Percentiles rank a stretch among this genome's conserved stretches.
Evolutionary conservation across 2,113 vertebrate genomes (phyloP).

Genomic region (Microcebus lehilahytsara): DNA sequence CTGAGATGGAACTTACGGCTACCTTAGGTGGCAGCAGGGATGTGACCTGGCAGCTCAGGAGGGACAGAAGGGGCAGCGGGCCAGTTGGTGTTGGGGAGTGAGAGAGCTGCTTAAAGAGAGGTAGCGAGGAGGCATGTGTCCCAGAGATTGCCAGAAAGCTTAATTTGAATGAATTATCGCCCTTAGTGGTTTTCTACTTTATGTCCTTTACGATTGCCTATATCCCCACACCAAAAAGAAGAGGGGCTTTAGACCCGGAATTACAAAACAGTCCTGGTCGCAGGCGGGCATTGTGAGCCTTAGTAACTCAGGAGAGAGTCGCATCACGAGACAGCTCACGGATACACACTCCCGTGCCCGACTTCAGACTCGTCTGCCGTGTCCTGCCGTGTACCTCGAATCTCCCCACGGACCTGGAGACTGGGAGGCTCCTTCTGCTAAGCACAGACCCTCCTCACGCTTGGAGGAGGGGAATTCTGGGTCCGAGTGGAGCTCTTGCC

Average conservation of each 20-base stretch:
- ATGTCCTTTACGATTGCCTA: neutral
- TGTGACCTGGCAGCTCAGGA: neutral
- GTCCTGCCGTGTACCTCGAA: neutral
- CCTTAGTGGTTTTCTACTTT: neutral
- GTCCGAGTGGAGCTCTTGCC: neutral
- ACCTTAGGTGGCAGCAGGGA: neutral
- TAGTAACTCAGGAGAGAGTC: neutral
- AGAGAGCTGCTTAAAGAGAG: neutral
- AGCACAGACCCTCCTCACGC: neutral
- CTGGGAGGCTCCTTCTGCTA: neutral
- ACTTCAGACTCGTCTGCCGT: fast-evolving
- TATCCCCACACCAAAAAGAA: neutral
- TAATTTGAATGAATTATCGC: neutral
- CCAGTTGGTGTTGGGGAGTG: neutral
- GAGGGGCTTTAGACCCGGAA: neutral
- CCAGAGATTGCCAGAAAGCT: neutral
- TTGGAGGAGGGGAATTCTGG: neutral
- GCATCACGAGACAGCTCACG: neutral
- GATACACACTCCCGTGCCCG: neutral
- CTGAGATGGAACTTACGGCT: neutral
- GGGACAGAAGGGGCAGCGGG: neutral
- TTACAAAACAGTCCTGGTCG: neutral
- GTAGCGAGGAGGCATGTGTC: neutral
- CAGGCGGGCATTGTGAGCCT: too few relatives aligned
- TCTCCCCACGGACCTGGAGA: neutral